These are phyloP conservation scores for Enteromius radiatus DNA, from an alignment of 2,797 vertebrate species.

Conservation along the genomic window DNA sequence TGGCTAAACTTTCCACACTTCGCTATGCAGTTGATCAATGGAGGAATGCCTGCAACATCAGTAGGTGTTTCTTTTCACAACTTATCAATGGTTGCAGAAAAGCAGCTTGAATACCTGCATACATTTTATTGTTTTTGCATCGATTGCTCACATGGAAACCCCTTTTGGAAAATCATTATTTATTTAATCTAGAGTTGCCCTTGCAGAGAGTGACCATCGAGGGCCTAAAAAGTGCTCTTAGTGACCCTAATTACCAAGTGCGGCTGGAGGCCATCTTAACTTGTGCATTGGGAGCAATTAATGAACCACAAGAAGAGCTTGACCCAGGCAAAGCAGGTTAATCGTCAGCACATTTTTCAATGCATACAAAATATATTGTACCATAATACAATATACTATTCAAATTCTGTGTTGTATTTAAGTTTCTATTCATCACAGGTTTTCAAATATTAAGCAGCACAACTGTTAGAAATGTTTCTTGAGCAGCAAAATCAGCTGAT, in stretches of 20 bases:
- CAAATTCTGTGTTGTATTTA: too few relatives aligned
- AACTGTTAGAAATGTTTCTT: neutral
- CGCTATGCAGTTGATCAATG: conserved; percentile 73
- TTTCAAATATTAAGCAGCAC: neutral
- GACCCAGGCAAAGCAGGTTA: conserved; percentile 46
- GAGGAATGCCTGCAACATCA: conserved; percentile 73
- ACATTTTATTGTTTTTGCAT: neutral
- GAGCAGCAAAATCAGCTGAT: neutral
- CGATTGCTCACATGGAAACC: conserved; percentile 1
- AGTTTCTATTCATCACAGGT: neutral
- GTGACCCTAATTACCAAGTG: conserved; percentile 61
- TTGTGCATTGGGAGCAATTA: conserved; percentile 70
- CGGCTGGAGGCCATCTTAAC: conserved; percentile 73
- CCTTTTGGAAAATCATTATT: conserved; percentile 5
- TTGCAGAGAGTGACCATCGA: conserved; percentile 72
- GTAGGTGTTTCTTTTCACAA: conserved; percentile 44
- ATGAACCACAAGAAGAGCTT: conserved; percentile 48
- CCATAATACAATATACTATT: neutral
- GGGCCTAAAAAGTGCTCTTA: conserved; percentile 66
- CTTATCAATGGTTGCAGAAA: neutral
- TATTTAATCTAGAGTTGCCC: conserved; percentile 52
- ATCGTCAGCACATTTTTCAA: neutral
- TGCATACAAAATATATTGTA: neutral
- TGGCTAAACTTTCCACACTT: conserved; percentile 60
- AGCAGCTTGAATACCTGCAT: neutral